phyloP scores from a whole-genome alignment of 2,797 vertebrate species.

The Rhynchonycteris naso region DNA sequence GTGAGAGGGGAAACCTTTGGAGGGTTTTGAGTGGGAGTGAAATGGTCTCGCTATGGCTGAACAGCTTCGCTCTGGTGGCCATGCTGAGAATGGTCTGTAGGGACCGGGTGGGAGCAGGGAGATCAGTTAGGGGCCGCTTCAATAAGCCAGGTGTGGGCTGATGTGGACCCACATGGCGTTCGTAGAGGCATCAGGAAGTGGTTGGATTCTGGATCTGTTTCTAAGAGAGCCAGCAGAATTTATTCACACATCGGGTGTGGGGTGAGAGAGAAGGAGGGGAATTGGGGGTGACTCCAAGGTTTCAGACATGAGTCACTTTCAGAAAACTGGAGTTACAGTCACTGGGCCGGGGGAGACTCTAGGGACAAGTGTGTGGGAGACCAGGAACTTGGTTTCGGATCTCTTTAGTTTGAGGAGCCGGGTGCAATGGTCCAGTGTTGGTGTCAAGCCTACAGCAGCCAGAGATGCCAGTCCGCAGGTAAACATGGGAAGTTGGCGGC shows the following conservation, averaged over 20 bases:
- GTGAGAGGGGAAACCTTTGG: background rate
- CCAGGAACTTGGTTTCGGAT: background rate
- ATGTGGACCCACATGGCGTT: rapidly evolving
- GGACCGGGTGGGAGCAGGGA: background rate
- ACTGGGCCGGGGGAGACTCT: rapidly evolving
- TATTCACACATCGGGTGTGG: background rate
- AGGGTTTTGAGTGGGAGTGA: background rate
- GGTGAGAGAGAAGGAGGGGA: background rate
- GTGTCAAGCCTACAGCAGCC: background rate
- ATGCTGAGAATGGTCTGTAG: background rate
- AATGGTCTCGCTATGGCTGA: background rate
- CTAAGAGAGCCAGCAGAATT: background rate
- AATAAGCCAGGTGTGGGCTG: rapidly evolving
- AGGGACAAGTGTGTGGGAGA: background rate
- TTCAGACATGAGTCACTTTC: background rate
- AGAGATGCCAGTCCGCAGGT: background rate
- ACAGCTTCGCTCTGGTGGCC: background rate
- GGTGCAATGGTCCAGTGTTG: no score
- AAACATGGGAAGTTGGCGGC: background rate
- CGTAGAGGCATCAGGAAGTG: rapidly evolving
- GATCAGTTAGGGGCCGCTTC: background rate
- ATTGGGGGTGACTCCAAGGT: background rate
- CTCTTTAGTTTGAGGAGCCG: background rate
- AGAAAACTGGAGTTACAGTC: background rate
- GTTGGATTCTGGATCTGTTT: background rate